Evolutionary conservation across 2,888 invertebrate genomes (phyloP).

Genomic region (Lithophane ornitopus): DNA sequence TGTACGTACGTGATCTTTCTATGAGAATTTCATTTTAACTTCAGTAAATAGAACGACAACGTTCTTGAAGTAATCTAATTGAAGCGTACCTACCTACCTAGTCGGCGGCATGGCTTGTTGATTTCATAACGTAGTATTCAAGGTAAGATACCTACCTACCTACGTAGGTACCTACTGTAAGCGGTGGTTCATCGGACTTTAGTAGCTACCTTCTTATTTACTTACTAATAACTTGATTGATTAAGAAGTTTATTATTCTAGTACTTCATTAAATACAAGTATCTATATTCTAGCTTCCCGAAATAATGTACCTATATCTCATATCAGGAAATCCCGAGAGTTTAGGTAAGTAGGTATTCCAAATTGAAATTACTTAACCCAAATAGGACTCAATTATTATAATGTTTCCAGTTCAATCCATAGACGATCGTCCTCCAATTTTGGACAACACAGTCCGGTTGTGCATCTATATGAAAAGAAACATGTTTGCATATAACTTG

Average conservation of each 20-base stretch:
- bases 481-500: conserved; percentile 11
- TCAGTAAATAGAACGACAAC: conserved; percentile 39
- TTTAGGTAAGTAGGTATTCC: not conserved
- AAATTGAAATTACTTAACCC: not conserved
- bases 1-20: conserved; percentile 28
- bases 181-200: not conserved
- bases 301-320: not conserved
- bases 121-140: conserved; percentile 37
- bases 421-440: not conserved
- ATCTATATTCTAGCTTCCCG: not conserved
- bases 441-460: not conserved
- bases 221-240: not conserved
- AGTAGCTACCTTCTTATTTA: not conserved
- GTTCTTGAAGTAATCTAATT: conserved; percentile 61
- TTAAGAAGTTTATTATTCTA: no score
- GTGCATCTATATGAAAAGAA: conserved; percentile 9
- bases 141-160: not conserved
- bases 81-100: conserved; percentile 21
- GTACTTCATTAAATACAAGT: not conserved
- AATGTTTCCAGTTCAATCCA: not conserved
- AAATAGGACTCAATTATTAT: not conserved
- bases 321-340: not conserved
- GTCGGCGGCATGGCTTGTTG: conserved; percentile 24
- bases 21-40: conserved; percentile 32
- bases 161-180: not conserved